phyloP scores from a whole-genome alignment of 2,113 vertebrate genomes.

The Petroica traversi region DNA sequence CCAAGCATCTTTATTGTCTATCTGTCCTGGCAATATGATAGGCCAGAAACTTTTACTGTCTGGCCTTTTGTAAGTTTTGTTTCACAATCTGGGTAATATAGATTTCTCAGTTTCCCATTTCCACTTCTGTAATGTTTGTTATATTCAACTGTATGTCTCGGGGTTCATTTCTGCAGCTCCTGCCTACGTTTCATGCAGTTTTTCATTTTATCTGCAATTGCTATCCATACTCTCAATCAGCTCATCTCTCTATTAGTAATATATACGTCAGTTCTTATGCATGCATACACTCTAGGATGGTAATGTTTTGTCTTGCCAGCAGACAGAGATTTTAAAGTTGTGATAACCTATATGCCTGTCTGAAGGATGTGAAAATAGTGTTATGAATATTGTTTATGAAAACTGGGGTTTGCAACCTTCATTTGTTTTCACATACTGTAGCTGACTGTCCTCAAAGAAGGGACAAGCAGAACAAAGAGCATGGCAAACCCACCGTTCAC shows the following conservation, averaged over 20 bases:
- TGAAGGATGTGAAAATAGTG: conserved; percentile 43
- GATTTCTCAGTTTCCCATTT: conserved; percentile 17
- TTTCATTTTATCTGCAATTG: not conserved
- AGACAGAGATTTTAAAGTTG: conserved; percentile 14
- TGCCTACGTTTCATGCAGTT: not conserved
- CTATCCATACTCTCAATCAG: not conserved
- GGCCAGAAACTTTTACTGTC: conserved; percentile 20
- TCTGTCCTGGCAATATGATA: conserved; percentile 2
- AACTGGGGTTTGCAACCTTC: not conserved
- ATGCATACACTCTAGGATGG: not conserved
- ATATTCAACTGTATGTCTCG: not conserved
- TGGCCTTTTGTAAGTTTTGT: not conserved
- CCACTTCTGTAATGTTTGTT: conserved; percentile 20
- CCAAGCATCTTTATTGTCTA: conserved; percentile 16
- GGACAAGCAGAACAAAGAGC: not conserved
- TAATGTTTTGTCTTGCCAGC: conserved; percentile 6
- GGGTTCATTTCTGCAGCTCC: conserved; percentile 19
- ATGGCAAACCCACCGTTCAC: not conserved
- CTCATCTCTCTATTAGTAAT: conserved; percentile 42
- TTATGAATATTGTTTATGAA: conserved; percentile 48
- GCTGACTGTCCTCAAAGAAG: not conserved
- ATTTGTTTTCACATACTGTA: not conserved
- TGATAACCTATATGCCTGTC: conserved; percentile 24
- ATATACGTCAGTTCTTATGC: not conserved
- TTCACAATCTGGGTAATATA: not conserved